Percentiles rank a stretch among this genome's conserved stretches.
phyloP scores from a whole-genome alignment of 2,113 vertebrate species.

The Zootoca vivipara region DNA sequence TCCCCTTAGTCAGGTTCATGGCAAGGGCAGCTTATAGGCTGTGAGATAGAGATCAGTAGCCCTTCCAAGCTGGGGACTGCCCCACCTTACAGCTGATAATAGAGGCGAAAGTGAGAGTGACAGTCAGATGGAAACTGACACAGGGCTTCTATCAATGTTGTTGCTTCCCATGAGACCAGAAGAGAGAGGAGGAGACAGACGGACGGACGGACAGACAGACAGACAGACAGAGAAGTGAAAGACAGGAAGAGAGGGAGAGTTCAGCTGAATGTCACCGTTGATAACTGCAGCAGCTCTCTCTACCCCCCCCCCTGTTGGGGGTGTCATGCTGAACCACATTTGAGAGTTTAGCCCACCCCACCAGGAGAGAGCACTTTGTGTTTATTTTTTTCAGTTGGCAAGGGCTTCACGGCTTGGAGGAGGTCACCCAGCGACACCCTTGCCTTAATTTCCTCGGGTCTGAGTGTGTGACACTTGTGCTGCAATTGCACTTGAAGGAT shows the following conservation, averaged over 20 bases:
- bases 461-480: slow-evolving; percentile 12
- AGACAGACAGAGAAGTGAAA: neutral
- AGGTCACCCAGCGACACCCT: slow-evolving; percentile 49
- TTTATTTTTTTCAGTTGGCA: slow-evolving; percentile 44
- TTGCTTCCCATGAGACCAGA: slow-evolving; percentile 79
- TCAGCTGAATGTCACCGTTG: slow-evolving; percentile 83
- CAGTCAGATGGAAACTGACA: slow-evolving; percentile 80
- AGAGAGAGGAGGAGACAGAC: slow-evolving; percentile 62
- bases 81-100: slow-evolving; percentile 72
- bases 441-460: slow-evolving; percentile 57
- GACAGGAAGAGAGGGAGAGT: slow-evolving; percentile 39
- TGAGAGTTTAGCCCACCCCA: slow-evolving; percentile 32
- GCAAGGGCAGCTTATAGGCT: slow-evolving; percentile 70
- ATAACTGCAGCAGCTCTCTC: slow-evolving; percentile 71
- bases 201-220: slow-evolving; percentile 37
- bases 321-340: slow-evolving; percentile 75
- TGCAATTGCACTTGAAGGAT: slow-evolving; percentile 62
- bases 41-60: slow-evolving; percentile 78
- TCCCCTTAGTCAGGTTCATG: slow-evolving; percentile 72
- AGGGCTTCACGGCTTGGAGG: slow-evolving; percentile 27
- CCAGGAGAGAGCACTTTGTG: slow-evolving; percentile 3
- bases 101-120: slow-evolving; percentile 78
- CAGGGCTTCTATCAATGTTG: slow-evolving; percentile 73
- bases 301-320: slow-evolving; percentile 52
- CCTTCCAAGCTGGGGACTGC: slow-evolving; percentile 74